Base-by-base conservation (phyloP, 2,113 vertebrate genomes). In the Oostethus manadensis region DNA sequence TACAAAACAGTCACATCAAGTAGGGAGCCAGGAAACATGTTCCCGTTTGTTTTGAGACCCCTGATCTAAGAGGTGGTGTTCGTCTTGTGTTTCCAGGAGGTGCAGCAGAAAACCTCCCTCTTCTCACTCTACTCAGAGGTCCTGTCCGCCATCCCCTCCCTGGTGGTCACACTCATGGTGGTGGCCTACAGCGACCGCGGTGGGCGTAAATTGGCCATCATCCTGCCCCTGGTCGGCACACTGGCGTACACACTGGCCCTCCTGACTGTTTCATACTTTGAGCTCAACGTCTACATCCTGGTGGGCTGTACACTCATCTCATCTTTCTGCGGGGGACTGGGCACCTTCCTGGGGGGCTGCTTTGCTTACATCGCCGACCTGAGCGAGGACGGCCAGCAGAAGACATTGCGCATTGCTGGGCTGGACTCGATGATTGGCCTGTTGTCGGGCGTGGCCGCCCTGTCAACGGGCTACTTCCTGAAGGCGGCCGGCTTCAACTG, bases 331-430 rank as follows among this genome's bases (percentile, higher is more conserved):
- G 97, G 97, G 0, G 93, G 94, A 5, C 44, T 88, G 1, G 90
- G 90, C 11, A 93, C 96, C 1, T 91, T 99, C 51, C 76, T 95
- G 3, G 95, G 95, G 1, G 94, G 93, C 54, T 92, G 91, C 64
- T 94, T 96, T 62, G 92, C 96, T 53, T 98, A 94, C 44, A 80
- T 97, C 57, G 93, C 93, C 1, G 96, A 99, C 21, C 68, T 91
- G 20, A 93, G 92, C 26, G 80, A 89, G 0, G 88, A 92, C 20
- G 79, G 86, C 11, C 90, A 79, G 20, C 88, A 93, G 63, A 98
- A 92, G 86, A 97, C 91, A 0, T 78, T 93, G 2, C 92, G 93
- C 51, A 96, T 99, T 84, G 94, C 94, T 0, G 83, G 92, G 20
- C 23, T 94, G 45, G 97, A 99, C 78, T 92, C 94, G 88, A 84